Evolutionary conservation across 2,888 invertebrate species (phyloP), one percentile per base, ranked within the genome.

Genomic region (Eristalis pertinax): DNA sequence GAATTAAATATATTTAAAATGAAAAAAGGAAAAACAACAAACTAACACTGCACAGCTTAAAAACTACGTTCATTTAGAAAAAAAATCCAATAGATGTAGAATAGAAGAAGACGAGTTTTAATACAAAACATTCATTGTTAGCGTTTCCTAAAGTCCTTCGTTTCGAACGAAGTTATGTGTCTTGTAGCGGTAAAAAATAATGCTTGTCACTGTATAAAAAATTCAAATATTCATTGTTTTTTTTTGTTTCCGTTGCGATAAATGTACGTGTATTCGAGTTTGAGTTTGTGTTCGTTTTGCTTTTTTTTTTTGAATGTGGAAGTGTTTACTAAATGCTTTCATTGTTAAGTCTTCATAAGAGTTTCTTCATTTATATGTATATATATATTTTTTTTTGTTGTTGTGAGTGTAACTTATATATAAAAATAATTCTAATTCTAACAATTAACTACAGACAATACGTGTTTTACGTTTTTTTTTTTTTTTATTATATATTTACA

Each of bases 391-490:
- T 62, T 60, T 24, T 50, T 15, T n/a, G 64, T 41, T 32, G 26
- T 74, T 77, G 60, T 62, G 78, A 78, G 74, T 69, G 64, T 83
- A 74, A 72, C 78, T 87, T 87, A 83, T 50, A 50, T 50, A 50
- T 63, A 87, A 79, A 79, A 79, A 76, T 80, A 80, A 41, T 79
- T 79, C 84, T 73, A 79, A 56, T 15, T 50, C 79, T 87, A 87
- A 84, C 87, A 87, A 84, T 87, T 87, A 87, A 84, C 87, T 87
- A 87, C 79, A 80, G 60, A 63, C 84, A 73, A 73, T 76, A 79
- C 72, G 84, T 19, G 50, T 50, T 50, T 38, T 50, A 50, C 19
- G 43, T 43, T 43, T n/a, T 19, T 19, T 50, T n/a, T n/a, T 8
- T 50, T 50, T 75, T 64, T 76, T 68, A 15, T 82, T 75, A 84